phyloP scores from a whole-genome alignment of 2,797 vertebrate genomes.

The Manis javanica region DNA sequence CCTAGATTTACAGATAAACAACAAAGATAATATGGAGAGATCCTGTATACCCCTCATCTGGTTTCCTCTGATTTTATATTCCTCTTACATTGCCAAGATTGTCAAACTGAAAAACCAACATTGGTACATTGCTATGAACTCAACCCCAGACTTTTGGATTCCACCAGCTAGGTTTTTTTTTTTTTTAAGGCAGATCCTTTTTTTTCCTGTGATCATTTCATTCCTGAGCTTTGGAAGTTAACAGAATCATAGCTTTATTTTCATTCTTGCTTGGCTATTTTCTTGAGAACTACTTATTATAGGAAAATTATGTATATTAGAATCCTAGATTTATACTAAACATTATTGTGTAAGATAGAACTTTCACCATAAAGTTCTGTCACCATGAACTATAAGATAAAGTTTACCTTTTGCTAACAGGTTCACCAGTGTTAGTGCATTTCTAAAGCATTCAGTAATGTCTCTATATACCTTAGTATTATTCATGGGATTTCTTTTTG shows the following conservation, averaged over 20 bases:
- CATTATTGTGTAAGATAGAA: neutral
- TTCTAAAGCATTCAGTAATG: neutral
- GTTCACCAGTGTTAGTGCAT: neutral
- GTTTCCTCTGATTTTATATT: neutral
- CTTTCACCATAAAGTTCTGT: neutral
- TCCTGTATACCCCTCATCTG: neutral
- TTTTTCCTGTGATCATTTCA: neutral
- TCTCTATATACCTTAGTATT: neutral
- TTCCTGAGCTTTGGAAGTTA: neutral
- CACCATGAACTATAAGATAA: neutral
- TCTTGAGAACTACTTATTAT: neutral
- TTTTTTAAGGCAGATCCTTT: neutral
- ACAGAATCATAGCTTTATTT: neutral
- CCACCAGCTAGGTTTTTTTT: neutral
- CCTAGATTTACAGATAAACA: neutral
- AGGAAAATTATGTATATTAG: neutral
- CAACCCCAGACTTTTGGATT: neutral
- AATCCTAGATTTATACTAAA: neutral
- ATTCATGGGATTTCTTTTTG: neutral
- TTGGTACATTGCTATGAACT: neutral
- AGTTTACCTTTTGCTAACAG: neutral
- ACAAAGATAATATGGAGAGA: neutral
- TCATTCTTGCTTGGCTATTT: conserved; percentile 5
- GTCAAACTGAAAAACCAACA: neutral
- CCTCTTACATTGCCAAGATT: neutral